Evolutionary conservation across 2,888 invertebrate species (phyloP).

Genomic region (Spisula solida): DNA sequence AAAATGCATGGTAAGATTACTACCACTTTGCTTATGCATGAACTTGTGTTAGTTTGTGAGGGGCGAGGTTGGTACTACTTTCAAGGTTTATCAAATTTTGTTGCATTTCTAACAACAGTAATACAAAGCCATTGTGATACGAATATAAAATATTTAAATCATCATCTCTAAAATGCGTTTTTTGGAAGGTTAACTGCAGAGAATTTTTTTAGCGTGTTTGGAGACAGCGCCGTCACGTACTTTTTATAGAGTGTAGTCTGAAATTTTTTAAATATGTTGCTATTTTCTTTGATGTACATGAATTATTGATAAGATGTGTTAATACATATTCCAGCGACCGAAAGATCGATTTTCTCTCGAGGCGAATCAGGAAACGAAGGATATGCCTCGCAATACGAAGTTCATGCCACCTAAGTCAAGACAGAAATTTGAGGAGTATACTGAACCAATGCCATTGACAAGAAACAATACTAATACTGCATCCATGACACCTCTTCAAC

Average conservation of each 20-base stretch:
- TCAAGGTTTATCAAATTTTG: no score
- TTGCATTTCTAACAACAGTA: no score
- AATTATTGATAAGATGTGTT: neutral
- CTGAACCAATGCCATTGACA: constrained; percentile 67
- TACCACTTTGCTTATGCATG: neutral
- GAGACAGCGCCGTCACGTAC: no score
- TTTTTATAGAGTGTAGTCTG: neutral
- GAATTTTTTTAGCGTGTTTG: no score
- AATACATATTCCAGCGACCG: constrained; percentile 56
- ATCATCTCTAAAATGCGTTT: no score
- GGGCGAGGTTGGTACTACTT: no score
- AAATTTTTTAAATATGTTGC: neutral
- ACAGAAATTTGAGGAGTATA: constrained; percentile 50
- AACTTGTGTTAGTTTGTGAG: no score
- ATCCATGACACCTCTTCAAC: constrained; percentile 71
- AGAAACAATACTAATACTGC: constrained; percentile 63
- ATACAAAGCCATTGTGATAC: no score
- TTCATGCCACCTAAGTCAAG: constrained; percentile 70
- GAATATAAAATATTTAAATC: no score
- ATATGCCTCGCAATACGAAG: constrained; percentile 70
- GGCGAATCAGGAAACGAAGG: constrained; percentile 57
- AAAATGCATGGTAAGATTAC: constrained; percentile 55
- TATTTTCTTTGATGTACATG: neutral
- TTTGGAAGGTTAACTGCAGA: no score
- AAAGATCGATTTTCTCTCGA: constrained; percentile 66